Conservation (phyloP, 2,888 invertebrate species). For the Melinaea menophilus region DNA sequence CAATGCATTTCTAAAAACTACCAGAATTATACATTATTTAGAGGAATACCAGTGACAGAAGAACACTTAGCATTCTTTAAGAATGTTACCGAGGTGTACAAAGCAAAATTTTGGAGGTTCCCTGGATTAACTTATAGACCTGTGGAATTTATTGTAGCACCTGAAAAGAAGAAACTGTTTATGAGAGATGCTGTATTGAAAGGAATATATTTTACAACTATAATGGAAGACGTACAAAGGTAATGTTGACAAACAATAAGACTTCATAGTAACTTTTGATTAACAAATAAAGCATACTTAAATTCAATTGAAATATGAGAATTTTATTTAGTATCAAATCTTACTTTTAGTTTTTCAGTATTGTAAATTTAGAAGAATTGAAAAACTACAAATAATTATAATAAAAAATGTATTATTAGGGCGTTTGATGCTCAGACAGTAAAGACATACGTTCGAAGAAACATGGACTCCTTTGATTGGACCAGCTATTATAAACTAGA, state of each 20-base stretch:
- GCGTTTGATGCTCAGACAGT: slow-evolving; percentile 57
- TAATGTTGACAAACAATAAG: slow-evolving; percentile 25
- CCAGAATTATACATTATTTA: slow-evolving; percentile 52
- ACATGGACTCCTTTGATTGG: slow-evolving; percentile 69
- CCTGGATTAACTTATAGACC: slow-evolving; percentile 46
- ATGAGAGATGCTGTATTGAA: slow-evolving; percentile 35
- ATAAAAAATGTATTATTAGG: slow-evolving; percentile 37
- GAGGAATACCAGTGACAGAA: slow-evolving; percentile 47
- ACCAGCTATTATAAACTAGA: slow-evolving; percentile 74
- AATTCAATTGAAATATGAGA: no score
- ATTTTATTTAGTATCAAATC: not conserved
- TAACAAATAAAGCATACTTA: no score
- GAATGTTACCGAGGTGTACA: slow-evolving; percentile 38
- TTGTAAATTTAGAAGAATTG: not conserved
- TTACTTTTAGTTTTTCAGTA: not conserved
- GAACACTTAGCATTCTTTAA: slow-evolving; percentile 48
- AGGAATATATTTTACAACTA: slow-evolving; percentile 45
- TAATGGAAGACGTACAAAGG: slow-evolving; percentile 57
- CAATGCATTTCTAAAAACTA: slow-evolving; percentile 39
- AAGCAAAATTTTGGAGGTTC: slow-evolving; percentile 53
- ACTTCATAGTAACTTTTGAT: no score
- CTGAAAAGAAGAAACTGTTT: slow-evolving; percentile 41
- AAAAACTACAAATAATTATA: no score
- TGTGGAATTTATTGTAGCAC: slow-evolving; percentile 53
- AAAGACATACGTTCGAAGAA: slow-evolving; percentile 51